Evolutionary conservation across 2,888 invertebrate genomes (phyloP).

Genomic region (Ormyrus rosae): DNA sequence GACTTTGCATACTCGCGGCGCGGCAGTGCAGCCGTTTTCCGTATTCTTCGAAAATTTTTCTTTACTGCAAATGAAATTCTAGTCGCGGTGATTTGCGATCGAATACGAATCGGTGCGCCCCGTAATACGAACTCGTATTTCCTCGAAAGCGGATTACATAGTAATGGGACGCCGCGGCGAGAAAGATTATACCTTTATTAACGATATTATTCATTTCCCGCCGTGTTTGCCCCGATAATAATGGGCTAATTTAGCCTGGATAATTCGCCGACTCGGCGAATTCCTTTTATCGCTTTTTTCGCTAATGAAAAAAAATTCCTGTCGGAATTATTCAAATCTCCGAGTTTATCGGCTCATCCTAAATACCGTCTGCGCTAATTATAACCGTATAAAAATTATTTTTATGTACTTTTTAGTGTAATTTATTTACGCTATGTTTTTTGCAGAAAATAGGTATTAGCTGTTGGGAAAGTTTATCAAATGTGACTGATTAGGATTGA

Average conservation of each 20-base stretch:
- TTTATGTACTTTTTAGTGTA: no score
- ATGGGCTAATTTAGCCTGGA: not conserved
- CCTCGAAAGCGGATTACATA: constrained; percentile 25
- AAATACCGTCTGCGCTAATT: no score
- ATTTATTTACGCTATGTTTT: no score
- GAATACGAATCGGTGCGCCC: not conserved
- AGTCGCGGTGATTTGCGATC: not conserved
- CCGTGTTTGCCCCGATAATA: not conserved
- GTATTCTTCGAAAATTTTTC: not conserved
- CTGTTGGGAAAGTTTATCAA: no score
- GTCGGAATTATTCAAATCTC: no score
- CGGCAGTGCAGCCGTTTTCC: no score
- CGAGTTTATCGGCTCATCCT: no score
- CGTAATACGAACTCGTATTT: constrained; percentile 8
- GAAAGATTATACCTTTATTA: constrained; percentile 30
- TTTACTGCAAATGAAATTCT: not conserved
- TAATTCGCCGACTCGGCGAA: not conserved
- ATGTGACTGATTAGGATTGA: no score
- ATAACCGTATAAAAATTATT: no score
- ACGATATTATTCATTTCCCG: constrained; percentile 13
- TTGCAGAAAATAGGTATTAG: no score
- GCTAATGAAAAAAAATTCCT: not conserved
- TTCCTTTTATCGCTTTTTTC: not conserved
- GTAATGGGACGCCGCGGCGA: constrained; percentile 14
- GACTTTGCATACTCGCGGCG: no score